Percentiles rank a stretch among this genome's conserved stretches.
Evolutionary conservation across 2,797 vertebrate species (phyloP).

Genomic region (Harpia harpyja): DNA sequence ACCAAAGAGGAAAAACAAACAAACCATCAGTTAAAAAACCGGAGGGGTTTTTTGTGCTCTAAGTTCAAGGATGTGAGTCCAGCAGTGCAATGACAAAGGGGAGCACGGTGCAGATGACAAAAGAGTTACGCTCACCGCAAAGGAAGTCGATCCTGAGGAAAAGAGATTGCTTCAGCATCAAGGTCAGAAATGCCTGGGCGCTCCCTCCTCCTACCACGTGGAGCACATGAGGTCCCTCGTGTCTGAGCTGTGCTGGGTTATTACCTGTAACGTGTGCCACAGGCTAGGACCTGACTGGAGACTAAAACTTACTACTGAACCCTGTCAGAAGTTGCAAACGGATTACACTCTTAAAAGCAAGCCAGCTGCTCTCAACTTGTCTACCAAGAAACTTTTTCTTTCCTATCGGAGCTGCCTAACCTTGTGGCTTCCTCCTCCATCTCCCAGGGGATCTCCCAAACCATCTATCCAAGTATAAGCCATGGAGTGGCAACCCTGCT

Average conservation of each 20-base stretch:
- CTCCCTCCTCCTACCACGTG: background rate
- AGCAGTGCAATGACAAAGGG: conserved; percentile 52
- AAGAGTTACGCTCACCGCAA: background rate
- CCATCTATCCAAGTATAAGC: background rate
- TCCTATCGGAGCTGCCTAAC: background rate
- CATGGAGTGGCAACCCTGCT: background rate
- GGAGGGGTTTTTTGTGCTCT: background rate
- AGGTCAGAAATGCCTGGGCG: background rate
- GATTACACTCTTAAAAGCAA: background rate
- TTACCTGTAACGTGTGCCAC: background rate
- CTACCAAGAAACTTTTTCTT: background rate
- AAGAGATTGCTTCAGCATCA: background rate
- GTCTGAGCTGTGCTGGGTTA: background rate
- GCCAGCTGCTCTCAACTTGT: background rate
- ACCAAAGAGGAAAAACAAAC: conserved; percentile 60
- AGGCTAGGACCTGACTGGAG: background rate
- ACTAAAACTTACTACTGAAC: background rate
- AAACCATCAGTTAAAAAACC: conserved; percentile 61
- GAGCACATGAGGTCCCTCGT: background rate
- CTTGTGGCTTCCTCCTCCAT: background rate
- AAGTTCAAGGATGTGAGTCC: conserved; percentile 59
- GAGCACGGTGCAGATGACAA: background rate
- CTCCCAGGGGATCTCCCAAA: background rate
- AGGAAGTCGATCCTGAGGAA: background rate
- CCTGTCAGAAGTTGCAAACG: background rate